Percentiles rank a stretch among this genome's conserved stretches.
Evolutionary conservation across 2,797 vertebrate genomes (phyloP).

Genomic region (Odontamblyopus lacepedii): DNA sequence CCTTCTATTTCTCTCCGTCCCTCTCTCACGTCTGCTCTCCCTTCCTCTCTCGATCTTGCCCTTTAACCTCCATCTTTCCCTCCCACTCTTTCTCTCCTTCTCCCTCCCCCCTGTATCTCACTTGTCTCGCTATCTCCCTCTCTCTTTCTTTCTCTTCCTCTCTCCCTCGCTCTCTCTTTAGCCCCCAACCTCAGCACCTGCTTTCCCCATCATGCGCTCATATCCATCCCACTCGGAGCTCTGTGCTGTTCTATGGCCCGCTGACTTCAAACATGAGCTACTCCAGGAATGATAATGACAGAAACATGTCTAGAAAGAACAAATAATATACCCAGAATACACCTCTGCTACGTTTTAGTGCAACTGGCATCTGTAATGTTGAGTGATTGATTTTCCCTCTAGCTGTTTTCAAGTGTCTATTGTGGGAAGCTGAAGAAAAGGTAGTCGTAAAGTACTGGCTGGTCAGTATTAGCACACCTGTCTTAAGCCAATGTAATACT

Average conservation of each 20-base stretch:
- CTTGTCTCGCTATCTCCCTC: no score
- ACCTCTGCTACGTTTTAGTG: constrained; percentile 46
- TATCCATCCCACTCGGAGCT: constrained; percentile 56
- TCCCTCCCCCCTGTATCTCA: no score
- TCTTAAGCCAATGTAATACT: constrained; percentile 57
- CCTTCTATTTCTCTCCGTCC: no score
- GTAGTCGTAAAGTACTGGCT: constrained; percentile 42
- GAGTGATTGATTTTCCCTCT: constrained; percentile 56
- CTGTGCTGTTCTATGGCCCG: constrained; percentile 69
- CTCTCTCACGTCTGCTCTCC: no score
- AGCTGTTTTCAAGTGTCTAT: constrained; percentile 57
- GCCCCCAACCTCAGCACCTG: constrained; percentile 66
- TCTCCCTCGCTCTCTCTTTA: constrained; percentile 25
- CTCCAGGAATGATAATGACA: constrained; percentile 85
- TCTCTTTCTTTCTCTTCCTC: constrained; percentile 7
- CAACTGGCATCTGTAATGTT: constrained; percentile 24
- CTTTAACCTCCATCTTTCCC: no score
- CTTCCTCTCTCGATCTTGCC: no score
- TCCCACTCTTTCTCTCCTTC: no score
- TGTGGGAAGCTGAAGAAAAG: constrained; percentile 30
- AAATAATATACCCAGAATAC: constrained; percentile 69
- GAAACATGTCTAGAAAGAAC: constrained; percentile 80
- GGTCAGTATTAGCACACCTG: constrained; percentile 72
- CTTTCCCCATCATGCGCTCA: constrained; percentile 72
- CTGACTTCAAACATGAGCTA: constrained; percentile 82